Conservation (phyloP, 1,140 invertebrate species). For the Aleiodes sp. region DNA sequence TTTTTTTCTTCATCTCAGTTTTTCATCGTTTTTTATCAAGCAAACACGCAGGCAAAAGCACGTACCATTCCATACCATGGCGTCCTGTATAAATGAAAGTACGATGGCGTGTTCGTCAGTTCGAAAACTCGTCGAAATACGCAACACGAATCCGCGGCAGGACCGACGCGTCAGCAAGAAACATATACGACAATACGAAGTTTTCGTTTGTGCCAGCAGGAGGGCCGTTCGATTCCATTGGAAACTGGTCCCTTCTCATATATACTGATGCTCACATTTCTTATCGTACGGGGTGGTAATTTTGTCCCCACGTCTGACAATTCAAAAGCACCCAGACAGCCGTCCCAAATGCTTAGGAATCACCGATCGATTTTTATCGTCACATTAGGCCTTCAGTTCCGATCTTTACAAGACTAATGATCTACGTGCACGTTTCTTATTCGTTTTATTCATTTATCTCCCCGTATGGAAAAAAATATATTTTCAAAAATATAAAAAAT, state of each 20-base stretch:
- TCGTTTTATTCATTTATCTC: neutral
- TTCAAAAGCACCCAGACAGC: neutral
- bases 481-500: too few species aligned
- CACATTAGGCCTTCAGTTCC: neutral
- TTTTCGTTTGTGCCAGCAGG: neutral
- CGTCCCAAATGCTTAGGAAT: neutral
- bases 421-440: neutral
- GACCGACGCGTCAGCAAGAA: neutral
- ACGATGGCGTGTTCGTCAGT: slow-evolving; percentile 16
- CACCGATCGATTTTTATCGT: neutral
- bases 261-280: neutral
- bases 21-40: slow-evolving; percentile 1
- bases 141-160: slow-evolving; percentile 13
- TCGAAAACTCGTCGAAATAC: slow-evolving; percentile 18
- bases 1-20: slow-evolving; percentile 44
- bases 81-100: neutral
- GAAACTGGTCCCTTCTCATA: neutral
- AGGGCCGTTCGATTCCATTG: neutral
- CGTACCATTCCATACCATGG: slow-evolving; percentile 15
- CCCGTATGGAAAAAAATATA: too few species aligned
- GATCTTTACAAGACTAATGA: neutral
- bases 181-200: neutral
- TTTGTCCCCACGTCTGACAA: slow-evolving; percentile 10
- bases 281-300: slow-evolving; percentile 18
- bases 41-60: slow-evolving; percentile 40